Conservation (phyloP, 2,113 vertebrate genomes). For the Gulo gulo region DNA sequence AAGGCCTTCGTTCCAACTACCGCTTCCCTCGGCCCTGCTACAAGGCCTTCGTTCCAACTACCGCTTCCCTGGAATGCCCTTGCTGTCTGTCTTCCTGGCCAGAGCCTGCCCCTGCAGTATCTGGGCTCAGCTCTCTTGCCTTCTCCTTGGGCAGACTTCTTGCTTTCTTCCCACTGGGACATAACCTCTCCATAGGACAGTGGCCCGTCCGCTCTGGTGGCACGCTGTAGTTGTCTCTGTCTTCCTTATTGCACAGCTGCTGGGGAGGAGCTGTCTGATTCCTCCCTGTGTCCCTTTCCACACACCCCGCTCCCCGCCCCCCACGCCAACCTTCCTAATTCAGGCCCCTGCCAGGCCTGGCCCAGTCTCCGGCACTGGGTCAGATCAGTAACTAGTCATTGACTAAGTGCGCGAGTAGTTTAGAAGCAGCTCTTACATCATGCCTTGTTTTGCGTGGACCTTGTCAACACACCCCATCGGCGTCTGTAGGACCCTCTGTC, state of each 20-base stretch:
- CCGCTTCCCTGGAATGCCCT: neutral
- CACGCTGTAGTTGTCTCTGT: neutral
- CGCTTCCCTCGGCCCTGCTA: neutral
- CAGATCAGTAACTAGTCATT: neutral
- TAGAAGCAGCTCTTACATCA: neutral
- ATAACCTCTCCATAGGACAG: neutral
- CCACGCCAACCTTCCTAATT: neutral
- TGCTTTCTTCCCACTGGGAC: neutral
- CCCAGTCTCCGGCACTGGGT: neutral
- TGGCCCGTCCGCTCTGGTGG: neutral
- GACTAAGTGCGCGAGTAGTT: neutral
- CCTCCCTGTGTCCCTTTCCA: neutral
- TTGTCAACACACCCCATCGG: too few species aligned
- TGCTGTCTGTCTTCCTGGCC: neutral
- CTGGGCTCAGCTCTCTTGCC: neutral
- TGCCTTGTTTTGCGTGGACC: neutral
- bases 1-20: fast-evolving
- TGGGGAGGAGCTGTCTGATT: neutral
- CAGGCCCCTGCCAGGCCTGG: neutral
- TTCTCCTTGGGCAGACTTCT: neutral
- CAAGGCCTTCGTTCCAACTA: fast-evolving
- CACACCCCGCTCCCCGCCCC: neutral
- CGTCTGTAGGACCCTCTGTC: neutral
- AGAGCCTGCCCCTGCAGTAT: too few species aligned
- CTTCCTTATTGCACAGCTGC: neutral